phyloP scores from a whole-genome alignment of 1,140 invertebrate species.

The Archivesica marissinica region DNA sequence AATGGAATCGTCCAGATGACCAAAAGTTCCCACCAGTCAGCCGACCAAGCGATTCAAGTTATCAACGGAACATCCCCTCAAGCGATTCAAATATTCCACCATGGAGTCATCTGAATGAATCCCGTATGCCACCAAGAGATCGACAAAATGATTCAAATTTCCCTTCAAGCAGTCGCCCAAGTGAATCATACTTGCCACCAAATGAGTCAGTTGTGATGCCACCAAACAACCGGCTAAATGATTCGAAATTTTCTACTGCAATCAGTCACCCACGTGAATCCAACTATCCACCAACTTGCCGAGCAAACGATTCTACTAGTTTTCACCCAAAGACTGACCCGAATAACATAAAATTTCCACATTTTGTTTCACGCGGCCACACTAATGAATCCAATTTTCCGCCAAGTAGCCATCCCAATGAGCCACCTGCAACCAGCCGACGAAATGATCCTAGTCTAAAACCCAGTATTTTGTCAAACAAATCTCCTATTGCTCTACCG shows the following conservation, averaged over 20 bases:
- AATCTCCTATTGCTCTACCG: neutral
- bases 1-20: neutral
- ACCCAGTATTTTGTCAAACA: neutral
- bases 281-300: neutral
- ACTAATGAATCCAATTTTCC: too few species aligned
- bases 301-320: neutral
- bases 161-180: too few species aligned
- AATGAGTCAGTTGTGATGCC: neutral
- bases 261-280: neutral
- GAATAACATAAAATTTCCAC: too few species aligned
- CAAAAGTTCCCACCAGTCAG: neutral
- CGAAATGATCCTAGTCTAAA: neutral
- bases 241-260: neutral
- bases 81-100: neutral
- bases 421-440: neutral
- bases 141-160: neutral
- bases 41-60: neutral
- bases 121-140: neutral
- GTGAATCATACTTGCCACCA: too few species aligned
- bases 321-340: neutral
- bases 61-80: too few species aligned
- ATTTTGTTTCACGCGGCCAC: too few species aligned
- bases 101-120: neutral
- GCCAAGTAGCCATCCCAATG: neutral
- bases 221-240: neutral